Percentiles rank a stretch among this genome's conserved stretches.
phyloP scores from a whole-genome alignment of 2,113 vertebrate genomes.

The Petrocephalus zakoni region DNA sequence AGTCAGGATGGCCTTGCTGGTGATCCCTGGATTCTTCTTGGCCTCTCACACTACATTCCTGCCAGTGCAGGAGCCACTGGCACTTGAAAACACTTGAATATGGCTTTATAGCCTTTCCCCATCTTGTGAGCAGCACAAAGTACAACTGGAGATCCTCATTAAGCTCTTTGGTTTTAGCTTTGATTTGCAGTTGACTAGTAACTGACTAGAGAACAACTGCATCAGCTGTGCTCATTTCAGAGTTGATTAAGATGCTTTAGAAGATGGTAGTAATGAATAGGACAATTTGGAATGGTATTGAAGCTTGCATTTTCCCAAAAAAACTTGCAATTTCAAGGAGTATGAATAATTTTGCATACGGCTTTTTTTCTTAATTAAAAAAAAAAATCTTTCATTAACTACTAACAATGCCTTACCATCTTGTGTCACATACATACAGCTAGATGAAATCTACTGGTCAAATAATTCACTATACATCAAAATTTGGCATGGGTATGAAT shows the following conservation, averaged over 20 bases:
- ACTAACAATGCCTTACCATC: neutral
- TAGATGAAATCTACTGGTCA: neutral
- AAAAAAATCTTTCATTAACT: neutral
- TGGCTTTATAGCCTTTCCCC: neutral
- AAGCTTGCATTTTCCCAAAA: neutral
- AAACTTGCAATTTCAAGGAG: neutral
- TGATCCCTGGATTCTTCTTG: no score
- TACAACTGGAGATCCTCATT: neutral
- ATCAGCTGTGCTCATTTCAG: neutral
- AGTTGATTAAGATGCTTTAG: neutral
- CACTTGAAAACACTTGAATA: neutral
- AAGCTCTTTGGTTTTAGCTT: neutral
- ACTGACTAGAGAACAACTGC: neutral
- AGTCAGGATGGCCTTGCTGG: no score
- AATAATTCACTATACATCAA: neutral
- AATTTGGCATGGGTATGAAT: no score
- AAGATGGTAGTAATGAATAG: neutral
- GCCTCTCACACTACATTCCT: no score
- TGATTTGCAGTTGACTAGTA: neutral
- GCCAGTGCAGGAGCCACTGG: neutral
- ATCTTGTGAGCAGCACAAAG: neutral
- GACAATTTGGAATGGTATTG: neutral
- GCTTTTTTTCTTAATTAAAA: neutral
- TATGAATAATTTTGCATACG: neutral
- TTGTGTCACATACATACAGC: neutral